Percentiles rank a stretch among this genome's conserved stretches.
Conservation (phyloP, 2,888 invertebrate species). For the Allophyes oxyacanthae region DNA sequence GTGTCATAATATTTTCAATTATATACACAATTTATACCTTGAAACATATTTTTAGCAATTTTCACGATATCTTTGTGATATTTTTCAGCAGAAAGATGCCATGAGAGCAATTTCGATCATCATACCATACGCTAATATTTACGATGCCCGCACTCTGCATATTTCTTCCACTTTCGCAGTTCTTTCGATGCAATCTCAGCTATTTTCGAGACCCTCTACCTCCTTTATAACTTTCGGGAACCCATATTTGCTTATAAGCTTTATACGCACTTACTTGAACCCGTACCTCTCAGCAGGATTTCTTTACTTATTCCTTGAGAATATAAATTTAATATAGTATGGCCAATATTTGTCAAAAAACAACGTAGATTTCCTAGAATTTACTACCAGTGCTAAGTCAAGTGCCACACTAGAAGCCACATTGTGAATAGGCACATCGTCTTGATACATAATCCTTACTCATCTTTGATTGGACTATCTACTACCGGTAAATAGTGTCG, state of each 20-base stretch:
- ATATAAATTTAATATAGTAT: too few relatives aligned
- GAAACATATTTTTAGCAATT: too few relatives aligned
- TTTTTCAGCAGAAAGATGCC: slow-evolving; percentile 4
- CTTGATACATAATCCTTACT: too few relatives aligned
- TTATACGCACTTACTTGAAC: slow-evolving; percentile 11
- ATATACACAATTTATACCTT: slow-evolving; percentile 21
- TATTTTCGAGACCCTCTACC: slow-evolving; percentile 29
- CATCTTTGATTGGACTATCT: too few relatives aligned
- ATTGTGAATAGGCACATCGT: too few relatives aligned
- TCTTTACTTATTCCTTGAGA: neutral
- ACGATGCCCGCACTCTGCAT: slow-evolving; percentile 53
- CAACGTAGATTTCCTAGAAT: too few relatives aligned
- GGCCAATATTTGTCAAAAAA: too few relatives aligned
- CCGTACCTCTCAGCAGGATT: neutral
- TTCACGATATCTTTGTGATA: too few relatives aligned
- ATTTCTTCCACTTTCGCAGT: slow-evolving; percentile 50
- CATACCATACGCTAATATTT: slow-evolving; percentile 51
- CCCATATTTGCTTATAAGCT: slow-evolving; percentile 48
- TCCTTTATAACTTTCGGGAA: slow-evolving; percentile 33
- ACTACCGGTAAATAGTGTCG: too few relatives aligned
- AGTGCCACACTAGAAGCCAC: too few relatives aligned
- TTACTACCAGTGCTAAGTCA: too few relatives aligned
- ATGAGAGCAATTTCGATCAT: slow-evolving; percentile 37
- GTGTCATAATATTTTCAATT: too few relatives aligned
- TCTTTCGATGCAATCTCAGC: slow-evolving; percentile 50